Base-by-base conservation (phyloP, 2,797 vertebrate species). In the Myotis vivesi region DNA sequence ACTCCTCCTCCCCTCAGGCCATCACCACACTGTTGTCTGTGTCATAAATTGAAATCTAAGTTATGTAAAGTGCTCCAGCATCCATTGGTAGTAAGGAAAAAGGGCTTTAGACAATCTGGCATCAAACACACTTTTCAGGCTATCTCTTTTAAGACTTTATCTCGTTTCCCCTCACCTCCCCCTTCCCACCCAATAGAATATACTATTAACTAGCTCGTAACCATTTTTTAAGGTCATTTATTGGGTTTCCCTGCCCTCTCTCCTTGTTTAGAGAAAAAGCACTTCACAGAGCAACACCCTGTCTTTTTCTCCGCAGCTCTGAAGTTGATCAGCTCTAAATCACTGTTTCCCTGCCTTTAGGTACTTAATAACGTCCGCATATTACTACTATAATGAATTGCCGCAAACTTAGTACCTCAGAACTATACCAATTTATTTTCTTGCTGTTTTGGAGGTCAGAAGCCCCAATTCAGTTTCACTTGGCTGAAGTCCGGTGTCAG, bases 71-170 rank as follows among this genome's bases (percentile, higher is more conserved):
- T 76, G 17, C 22, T 89, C 46, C 46, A 68, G 66, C 13, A 88
- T 33, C 49, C 64, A 71, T 4, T 3, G 17, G 30, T 69, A 66
- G 28, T 12, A 38, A 66, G 15, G 25, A 92, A 84, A 66, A 75
- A 12, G 16, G 13, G 76, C 51, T 87, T 76, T 3, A 81, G 77
- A 44, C 28, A 83, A 64, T 51, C 28, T 46, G 23, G 23, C 36
- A 72, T 62, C 86, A 87, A 90, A 95, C 89, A 17, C 33, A 72
- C 46, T 94, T 76, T 81, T 15, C 55, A 73, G n/a, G 11, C 36
- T 87, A 51, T 68, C 88, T 93, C 30, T 51, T 69, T 33, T 30
- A 36, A 36, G 75, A 88, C 15, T 16, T 91, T 73, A 38, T 20
- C 19, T 23, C 13, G 33, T 64, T 71, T 55, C 68, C 36, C 1